Conservation (phyloP, 2,113 vertebrate genomes). For the Psephotus haematonotus region DNA sequence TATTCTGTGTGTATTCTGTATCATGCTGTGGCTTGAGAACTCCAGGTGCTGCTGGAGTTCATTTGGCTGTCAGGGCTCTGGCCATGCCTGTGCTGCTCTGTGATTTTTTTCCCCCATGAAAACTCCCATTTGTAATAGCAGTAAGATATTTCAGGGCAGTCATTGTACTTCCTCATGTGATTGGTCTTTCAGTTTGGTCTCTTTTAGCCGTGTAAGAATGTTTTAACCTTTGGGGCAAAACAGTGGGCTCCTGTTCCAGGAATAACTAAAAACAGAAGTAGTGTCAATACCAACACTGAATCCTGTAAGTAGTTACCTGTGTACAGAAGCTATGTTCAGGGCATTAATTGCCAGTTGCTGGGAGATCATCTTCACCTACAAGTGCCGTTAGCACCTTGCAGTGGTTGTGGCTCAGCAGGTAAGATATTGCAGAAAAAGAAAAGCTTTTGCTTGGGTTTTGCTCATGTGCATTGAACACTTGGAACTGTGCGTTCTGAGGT, state of each 20-base stretch:
- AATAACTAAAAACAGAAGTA: background rate
- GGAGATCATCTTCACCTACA: background rate
- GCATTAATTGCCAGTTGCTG: background rate
- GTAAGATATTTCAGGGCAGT: constrained; percentile 67
- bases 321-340: background rate
- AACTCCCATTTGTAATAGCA: constrained; percentile 62
- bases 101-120: constrained; percentile 34
- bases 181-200: background rate
- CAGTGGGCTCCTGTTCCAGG: background rate
- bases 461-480: background rate
- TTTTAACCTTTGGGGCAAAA: background rate
- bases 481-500: background rate
- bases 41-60: background rate
- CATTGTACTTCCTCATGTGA: constrained; percentile 58
- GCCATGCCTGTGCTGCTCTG: constrained; percentile 39
- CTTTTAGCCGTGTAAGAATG: background rate
- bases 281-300: background rate
- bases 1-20: constrained; percentile 55
- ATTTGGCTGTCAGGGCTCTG: constrained; percentile 51
- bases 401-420: background rate
- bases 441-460: background rate
- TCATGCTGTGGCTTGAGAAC: constrained; percentile 45
- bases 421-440: background rate
- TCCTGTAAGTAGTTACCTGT: background rate
- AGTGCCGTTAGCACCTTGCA: background rate